These are phyloP conservation scores for Machaerirhynchus nigripectus DNA, from an alignment of 2,113 vertebrate species.

Conservation along the genomic window DNA sequence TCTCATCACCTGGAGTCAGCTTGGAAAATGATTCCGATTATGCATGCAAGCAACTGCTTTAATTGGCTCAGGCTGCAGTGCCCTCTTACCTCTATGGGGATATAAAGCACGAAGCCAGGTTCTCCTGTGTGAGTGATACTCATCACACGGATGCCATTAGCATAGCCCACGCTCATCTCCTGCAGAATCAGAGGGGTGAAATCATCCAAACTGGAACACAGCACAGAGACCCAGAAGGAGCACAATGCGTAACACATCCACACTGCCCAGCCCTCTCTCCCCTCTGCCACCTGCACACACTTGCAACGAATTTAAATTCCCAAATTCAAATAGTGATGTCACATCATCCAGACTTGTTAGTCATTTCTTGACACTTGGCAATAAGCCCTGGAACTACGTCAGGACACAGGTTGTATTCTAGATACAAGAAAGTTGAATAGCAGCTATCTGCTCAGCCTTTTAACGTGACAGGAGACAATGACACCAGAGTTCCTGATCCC, in stretches of 20 bases:
- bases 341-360: not conserved
- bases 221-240: not conserved
- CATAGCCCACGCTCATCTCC: slow-evolving; percentile 99
- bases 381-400: not conserved
- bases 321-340: not conserved
- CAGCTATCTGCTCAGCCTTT: not conserved
- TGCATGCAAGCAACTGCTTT: not conserved
- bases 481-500: accelerated
- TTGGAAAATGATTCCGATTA: not conserved
- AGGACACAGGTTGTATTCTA: not conserved
- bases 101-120: slow-evolving; percentile 97
- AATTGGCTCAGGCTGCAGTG: not conserved
- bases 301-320: not conserved
- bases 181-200: slow-evolving; percentile 63
- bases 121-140: slow-evolving; percentile 99
- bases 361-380: not conserved
- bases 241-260: accelerated
- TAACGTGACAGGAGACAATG: not conserved
- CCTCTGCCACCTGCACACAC: accelerated
- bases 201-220: not conserved
- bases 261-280: not conserved
- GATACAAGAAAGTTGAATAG: not conserved
- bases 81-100: slow-evolving; percentile 91
- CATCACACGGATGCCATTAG: slow-evolving; percentile 98
- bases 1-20: not conserved